Base-by-base conservation (phyloP, 1,140 invertebrate genomes). In the Drosophila sechellia region DNA sequence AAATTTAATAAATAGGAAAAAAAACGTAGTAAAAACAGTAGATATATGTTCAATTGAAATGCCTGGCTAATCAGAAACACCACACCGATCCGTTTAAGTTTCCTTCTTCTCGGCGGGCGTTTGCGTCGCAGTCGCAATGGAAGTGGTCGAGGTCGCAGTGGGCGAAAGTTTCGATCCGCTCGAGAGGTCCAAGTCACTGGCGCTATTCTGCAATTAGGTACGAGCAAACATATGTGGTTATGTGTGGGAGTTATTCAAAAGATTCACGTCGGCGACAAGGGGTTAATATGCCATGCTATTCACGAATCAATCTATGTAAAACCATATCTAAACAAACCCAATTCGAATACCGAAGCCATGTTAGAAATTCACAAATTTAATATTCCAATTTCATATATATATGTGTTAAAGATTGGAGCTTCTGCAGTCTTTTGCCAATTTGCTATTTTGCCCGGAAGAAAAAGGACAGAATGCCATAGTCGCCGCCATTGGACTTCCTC, bases 101-200 rank as follows among this genome's bases (percentile, higher is more conserved):
- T 54, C 59, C 79, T 87, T 87, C 50, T 87, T 87, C 37, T 89
- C 83, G 46, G 48, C 65, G 52, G 63, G 17, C 6, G 66, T 48
- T 35, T 69, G 34, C 22, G 65, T 55, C 22, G 45, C 48, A 22
- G 56, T 59, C 17, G 55, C 60, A 17, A 50, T 49, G 22, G 55
- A 40, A 25, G 64, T 52, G 6, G 61, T 45, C 22, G 64, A 22
- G 5, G 17, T 40, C 12, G 13, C 27, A 22, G 63, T 71, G 8
- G 37, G 27, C n/a, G 58, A 43, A 42, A 57, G 48, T 61, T 64
- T 71, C 13, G 69, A 60, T 13, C 17, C 60, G 42, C 48, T 55
- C 15, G 83, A 70, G 20, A 89, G 25, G 31, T 87, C 84, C 84
- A 87, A 70, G 12, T 87, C 83, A 73, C 79, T 87, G 79, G 77